Percentiles rank a stretch among this genome's conserved stretches.
phyloP scores from a whole-genome alignment of 2,797 vertebrate species.

The Sciurus carolinensis region DNA sequence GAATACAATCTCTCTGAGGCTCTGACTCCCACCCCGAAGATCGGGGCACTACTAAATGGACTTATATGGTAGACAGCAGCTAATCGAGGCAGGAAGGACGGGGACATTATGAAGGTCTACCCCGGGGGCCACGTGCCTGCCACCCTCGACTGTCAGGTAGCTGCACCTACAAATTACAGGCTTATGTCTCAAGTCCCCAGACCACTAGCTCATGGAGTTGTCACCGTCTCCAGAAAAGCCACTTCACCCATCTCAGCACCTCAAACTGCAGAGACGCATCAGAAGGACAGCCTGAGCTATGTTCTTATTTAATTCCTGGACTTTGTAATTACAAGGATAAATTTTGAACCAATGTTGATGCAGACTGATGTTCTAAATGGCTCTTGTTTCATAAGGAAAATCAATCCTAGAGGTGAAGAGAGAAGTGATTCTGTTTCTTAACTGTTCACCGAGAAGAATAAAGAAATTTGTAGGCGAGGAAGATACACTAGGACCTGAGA shows the following conservation, averaged over 20 bases:
- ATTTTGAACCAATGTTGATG: not conserved
- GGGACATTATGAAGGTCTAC: fast-evolving
- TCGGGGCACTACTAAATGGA: fast-evolving
- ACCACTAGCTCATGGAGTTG: not conserved
- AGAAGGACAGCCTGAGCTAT: fast-evolving
- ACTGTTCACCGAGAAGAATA: not conserved
- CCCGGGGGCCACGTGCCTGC: fast-evolving
- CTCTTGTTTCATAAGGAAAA: conserved; percentile 33
- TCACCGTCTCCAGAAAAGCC: not conserved
- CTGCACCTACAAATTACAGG: fast-evolving
- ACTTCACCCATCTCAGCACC: fast-evolving
- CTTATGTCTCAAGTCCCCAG: not conserved
- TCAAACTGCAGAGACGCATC: not conserved
- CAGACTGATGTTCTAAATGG: not conserved
- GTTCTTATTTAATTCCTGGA: not conserved
- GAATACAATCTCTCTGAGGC: not conserved
- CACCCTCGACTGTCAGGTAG: fast-evolving
- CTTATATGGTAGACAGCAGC: fast-evolving
- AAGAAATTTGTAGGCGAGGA: not conserved
- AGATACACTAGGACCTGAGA: not conserved
- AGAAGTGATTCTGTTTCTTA: not conserved
- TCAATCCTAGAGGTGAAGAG: not conserved
- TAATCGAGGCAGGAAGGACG: fast-evolving
- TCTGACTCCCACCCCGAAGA: not conserved
- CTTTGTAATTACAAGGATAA: not conserved